phyloP scores from a whole-genome alignment of 2,113 vertebrate species.

The Rhinolophus ferrumequinum region DNA sequence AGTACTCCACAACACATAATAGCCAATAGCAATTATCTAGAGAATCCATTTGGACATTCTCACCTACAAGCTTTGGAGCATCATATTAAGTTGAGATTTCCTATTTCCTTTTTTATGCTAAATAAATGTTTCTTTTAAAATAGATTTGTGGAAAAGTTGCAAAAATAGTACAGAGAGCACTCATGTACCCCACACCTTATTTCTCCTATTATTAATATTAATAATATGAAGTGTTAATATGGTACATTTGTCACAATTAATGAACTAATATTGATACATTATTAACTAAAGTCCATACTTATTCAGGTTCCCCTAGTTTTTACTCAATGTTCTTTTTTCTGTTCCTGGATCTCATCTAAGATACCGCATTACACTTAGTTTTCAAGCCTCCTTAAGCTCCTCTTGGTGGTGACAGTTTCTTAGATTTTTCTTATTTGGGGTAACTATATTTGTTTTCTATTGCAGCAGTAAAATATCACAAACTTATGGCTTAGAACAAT shows the following conservation, averaged over 20 bases:
- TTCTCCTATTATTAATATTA: not conserved
- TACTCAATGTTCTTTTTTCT: not conserved
- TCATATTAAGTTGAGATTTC: not conserved
- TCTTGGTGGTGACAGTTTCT: not conserved
- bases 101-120: not conserved
- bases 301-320: not conserved
- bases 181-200: too few species aligned
- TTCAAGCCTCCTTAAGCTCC: not conserved
- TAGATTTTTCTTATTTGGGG: not conserved
- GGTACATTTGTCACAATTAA: not conserved
- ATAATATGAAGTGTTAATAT: accelerated
- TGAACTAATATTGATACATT: not conserved
- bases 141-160: not conserved
- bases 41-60: not conserved
- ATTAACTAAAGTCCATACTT: not conserved
- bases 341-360: not conserved
- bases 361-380: not conserved
- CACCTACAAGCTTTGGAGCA: not conserved
- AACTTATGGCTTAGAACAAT: not conserved
- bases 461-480: not conserved
- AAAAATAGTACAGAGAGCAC: not conserved
- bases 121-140: slow-evolving; percentile 1
- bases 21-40: not conserved
- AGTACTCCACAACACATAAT: too few species aligned
- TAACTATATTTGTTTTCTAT: not conserved